Conservation (phyloP, 2,888 invertebrate species). For the Acrocyrtus sp. region DNA sequence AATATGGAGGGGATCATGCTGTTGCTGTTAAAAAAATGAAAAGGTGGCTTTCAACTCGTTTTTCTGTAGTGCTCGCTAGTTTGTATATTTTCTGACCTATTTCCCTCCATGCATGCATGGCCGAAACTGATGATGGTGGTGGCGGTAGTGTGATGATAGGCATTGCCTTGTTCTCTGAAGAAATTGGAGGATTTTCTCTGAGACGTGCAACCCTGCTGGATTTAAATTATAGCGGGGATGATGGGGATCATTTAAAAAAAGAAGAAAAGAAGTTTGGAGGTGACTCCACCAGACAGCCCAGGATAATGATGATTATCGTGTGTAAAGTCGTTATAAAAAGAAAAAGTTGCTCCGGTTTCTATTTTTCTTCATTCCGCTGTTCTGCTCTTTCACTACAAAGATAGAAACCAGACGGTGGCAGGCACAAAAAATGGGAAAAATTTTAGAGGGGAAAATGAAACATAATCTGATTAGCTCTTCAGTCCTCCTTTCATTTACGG, state of each 20-base stretch:
- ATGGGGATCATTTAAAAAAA: background rate
- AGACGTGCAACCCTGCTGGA: background rate
- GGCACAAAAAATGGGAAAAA: background rate
- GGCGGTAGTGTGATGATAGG: background rate
- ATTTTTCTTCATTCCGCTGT: no score
- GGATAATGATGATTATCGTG: background rate
- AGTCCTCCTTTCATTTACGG: background rate
- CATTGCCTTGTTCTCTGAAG: background rate
- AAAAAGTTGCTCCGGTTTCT: background rate
- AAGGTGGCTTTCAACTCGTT: background rate
- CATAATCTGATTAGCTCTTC: background rate
- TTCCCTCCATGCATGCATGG: slow-evolving; percentile 7
- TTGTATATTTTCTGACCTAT: slow-evolving; percentile 16
- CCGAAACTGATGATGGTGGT: background rate
- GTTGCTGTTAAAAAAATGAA: background rate
- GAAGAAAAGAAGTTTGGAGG: background rate
- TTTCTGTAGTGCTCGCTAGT: no score
- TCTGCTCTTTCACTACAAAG: background rate
- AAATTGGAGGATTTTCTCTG: background rate
- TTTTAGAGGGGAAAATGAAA: background rate
- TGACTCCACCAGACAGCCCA: background rate
- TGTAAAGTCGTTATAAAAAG: background rate
- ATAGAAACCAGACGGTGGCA: no score
- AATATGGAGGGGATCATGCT: background rate
- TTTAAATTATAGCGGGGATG: background rate